Base-by-base conservation (phyloP, 2,888 invertebrate species). In the Catocala sponsa region DNA sequence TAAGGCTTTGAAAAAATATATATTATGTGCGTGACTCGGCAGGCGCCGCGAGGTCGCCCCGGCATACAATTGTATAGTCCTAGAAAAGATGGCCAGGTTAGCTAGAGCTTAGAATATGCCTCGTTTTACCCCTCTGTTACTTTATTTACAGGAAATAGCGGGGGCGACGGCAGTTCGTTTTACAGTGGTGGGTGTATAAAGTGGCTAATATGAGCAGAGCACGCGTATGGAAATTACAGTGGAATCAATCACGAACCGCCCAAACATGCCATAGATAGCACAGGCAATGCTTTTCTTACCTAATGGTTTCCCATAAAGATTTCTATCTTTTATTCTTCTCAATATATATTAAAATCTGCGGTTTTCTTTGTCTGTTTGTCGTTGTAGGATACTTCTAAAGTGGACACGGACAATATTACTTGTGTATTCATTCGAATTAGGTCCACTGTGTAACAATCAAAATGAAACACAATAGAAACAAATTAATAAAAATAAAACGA, bases 161-260 rank as follows among this genome's bases (percentile, higher is more conserved):
- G 70, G 80, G 68, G 61, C 63, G 54, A 78, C 67, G 49, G 62
- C 42, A 73, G 87, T 35, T 81, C 86, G 67, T 55, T 12, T 66
- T 74, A 76, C 44, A 46, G 70, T 90, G 89, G 92, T 87, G 85
- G 81, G 82, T 83, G 80, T 85, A 85, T 86, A 89, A 89, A 91
- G 89, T 91, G 88, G 91, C 90, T 92, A 92, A 93, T 93, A 91
- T 89, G 91, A 90, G 84, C 88, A 85, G 88, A 91, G 85, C 92
- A 92, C 92, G 92, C 91, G 91, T 94, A 94, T 92, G 94, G 91
- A 94, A 94, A 94, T 94, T 92, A 91, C 91, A 87, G 89, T 88
- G 84, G 85, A 93, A 94, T 94, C 93, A 94, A 94, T 94, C 94
- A 93, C 91, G 91, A 89, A 88, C 86, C 83, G 81, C 84, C 88